These are phyloP conservation scores for Actinernus sp. DNA, from an alignment of 92 coral and sea anemone genomes.

Conservation along the genomic window DNA sequence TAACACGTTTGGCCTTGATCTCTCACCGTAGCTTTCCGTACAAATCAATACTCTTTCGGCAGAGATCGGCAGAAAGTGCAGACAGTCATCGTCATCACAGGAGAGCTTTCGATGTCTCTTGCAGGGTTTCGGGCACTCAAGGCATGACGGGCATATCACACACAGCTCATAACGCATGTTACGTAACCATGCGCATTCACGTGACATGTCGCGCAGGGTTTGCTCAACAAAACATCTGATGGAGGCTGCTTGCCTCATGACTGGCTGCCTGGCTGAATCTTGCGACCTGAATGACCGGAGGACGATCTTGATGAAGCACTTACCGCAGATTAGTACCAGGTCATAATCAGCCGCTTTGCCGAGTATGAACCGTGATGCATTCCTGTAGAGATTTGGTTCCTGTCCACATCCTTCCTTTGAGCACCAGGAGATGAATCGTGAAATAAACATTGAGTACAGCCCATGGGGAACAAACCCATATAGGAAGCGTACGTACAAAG, in stretches of 20 bases:
- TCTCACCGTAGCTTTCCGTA: constrained; percentile 53
- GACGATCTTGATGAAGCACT: constrained; percentile 70
- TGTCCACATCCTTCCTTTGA: constrained; percentile 61
- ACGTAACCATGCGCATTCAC: constrained; percentile 65
- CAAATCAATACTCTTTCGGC: constrained; percentile 49
- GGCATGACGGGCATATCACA: constrained; percentile 70
- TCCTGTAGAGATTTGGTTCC: constrained; percentile 76
- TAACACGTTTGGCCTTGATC: constrained; percentile 47
- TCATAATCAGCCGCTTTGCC: constrained; percentile 46
- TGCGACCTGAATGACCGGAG: constrained; percentile 14
- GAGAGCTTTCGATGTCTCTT: constrained; percentile 23
- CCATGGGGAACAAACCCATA: constrained; percentile 92
- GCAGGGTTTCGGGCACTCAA: constrained; percentile 6
- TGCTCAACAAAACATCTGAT: constrained; percentile 44
- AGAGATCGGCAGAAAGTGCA: constrained; percentile 57
- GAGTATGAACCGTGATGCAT: constrained; percentile 73
- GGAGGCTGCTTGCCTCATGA: no score
- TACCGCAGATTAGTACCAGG: constrained; percentile 63
- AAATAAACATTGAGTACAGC: constrained; percentile 68
- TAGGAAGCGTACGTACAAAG: constrained; percentile 70
- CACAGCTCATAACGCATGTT: constrained; percentile 56
- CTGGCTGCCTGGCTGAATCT: neutral
- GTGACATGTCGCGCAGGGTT: constrained; percentile 48
- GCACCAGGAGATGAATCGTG: constrained; percentile 69
- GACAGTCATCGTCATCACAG: constrained; percentile 48